Evolutionary conservation across 2,888 invertebrate genomes (phyloP).

Genomic region (Mesorhabditis belari): DNA sequence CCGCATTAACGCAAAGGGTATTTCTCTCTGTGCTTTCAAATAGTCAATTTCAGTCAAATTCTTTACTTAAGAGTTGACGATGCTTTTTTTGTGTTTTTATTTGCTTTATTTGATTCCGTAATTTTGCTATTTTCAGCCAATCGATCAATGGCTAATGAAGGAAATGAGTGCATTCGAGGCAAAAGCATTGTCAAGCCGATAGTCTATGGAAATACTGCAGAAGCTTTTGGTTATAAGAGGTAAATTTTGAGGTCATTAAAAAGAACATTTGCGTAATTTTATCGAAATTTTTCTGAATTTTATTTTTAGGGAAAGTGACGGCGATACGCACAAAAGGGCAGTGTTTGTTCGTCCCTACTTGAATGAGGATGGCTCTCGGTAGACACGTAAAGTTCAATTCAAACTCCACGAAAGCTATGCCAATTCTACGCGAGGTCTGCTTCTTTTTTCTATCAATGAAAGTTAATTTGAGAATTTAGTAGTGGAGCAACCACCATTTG

Average conservation of each 20-base stretch:
- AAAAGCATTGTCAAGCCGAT: conserved; percentile 76
- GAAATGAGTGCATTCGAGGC: conserved; percentile 35
- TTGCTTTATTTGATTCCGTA: no score
- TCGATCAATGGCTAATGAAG: no score
- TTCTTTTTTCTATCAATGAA: conserved; percentile 5
- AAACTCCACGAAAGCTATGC: conserved; percentile 94
- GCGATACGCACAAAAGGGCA: conserved; percentile 96
- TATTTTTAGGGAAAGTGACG: no score
- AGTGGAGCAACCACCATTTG: conserved; percentile 87
- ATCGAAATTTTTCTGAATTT: conserved; percentile 14
- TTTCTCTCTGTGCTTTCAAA: no score
- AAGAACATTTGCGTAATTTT: no score
- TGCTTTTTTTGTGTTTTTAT: no score
- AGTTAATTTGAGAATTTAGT: conserved; percentile 57
- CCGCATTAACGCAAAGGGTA: no score
- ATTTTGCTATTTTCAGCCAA: no score
- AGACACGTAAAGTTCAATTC: conserved; percentile 57
- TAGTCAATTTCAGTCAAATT: no score
- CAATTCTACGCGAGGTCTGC: conserved; percentile 71
- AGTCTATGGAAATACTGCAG: conserved; percentile 87
- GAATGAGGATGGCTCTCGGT: conserved; percentile 25
- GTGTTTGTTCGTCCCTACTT: conserved; percentile 29
- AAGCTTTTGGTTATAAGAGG: conserved; percentile 22
- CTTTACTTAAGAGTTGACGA: no score
- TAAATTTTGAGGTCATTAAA: not conserved